Base-by-base conservation (phyloP, 37 sponge, comb jelly and placozoan species). In the Chondrilla cf. caribensis region DNA sequence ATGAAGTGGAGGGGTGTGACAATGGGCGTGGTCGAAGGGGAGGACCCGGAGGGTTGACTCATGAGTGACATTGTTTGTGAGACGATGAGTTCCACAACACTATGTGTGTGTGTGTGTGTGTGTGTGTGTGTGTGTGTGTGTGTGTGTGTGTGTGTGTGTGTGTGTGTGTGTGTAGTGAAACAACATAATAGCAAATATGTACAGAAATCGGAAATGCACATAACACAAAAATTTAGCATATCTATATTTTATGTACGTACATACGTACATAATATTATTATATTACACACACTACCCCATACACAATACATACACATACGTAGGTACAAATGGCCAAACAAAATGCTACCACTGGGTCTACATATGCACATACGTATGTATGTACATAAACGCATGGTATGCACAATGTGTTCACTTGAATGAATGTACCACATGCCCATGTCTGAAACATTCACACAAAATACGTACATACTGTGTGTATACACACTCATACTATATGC, bases 1-100 rank as follows among this genome's bases (percentile, higher is more conserved):
- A 93, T 36, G 90, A 86, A 86, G 81, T 86, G 84, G 59, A 76
- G 22, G 3, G 93, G 90, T 17, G 84, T 79, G n/a, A 89, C 67
- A 37, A 81, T 66, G 76, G 76, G 76, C 18, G 76, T 73, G 76
- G 76, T 39, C 38, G 44, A 42, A 87, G 75, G 89, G 79, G 19
- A 89, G 51, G 41, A 89, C 71, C 18, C 82, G 32, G 39, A 93
- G 35, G 90, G 82, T 72, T 75, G 78, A 81, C 73, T 54, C 8
- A 19, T 90, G 87, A 44, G 81, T 39, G 11, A 89, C 40, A 58
- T 54, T 58, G 84, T 81, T 29, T 71, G 64, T 24, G 35, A 44
- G 3, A 87, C 60, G 9, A 90, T 81, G 9, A 79, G 84, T 68
- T 76, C 68, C 60, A 89, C 70, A n/a, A 85, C 70, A 1, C 79